Base-by-base conservation (phyloP, 2,113 vertebrate species). In the Micromys minutus region DNA sequence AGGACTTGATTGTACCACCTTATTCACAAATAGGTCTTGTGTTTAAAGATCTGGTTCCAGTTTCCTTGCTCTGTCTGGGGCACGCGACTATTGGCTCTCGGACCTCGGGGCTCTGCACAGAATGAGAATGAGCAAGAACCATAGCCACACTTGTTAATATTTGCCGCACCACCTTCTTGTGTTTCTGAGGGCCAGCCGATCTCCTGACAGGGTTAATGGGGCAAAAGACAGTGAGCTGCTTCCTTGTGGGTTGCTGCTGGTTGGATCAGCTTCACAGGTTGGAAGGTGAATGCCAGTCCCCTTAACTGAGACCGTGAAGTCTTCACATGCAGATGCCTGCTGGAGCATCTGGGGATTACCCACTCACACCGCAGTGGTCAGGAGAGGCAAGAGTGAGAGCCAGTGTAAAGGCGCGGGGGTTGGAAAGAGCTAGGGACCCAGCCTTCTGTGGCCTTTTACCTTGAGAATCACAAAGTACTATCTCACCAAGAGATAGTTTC, bases 1-100 rank as follows among this genome's bases (percentile, higher is more conserved):
- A 2, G 55, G 94, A 91, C 67, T 61, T 90, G 42, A 94, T 80
- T 61, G 76, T 80, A 29, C 77, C 63, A 39, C 17, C 72, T 81
- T 88, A 57, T 92, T 81, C 94, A 75, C 77, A 95, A 93, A 86
- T 61, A n/a, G 26, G 65, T 29, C 94, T 63, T 92, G 94, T 93
- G 93, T 93, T 98, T 97, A 97, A 94, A 97, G 97, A 89, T 92
- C 94, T 97, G 96, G 94, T 88, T 92, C 84, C 31, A 81, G 87
- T 65, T 93, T 0, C 1, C 29, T 0, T 10, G 22, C 24, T 89
- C 93, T 9, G 65, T 52, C n/a, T n/a, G n/a, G n/a, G n/a, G n/a
- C n/a, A n/a, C n/a, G n/a, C n/a, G n/a, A n/a, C n/a, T n/a, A n/a
- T n/a, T n/a, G n/a, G n/a, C n/a, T n/a, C n/a, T n/a, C n/a, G n/a